Percentiles rank a stretch among this genome's conserved stretches.
These are phyloP conservation scores for Xiphophorus hellerii DNA, from an alignment of 2,113 vertebrate species.

Conservation along the genomic window DNA sequence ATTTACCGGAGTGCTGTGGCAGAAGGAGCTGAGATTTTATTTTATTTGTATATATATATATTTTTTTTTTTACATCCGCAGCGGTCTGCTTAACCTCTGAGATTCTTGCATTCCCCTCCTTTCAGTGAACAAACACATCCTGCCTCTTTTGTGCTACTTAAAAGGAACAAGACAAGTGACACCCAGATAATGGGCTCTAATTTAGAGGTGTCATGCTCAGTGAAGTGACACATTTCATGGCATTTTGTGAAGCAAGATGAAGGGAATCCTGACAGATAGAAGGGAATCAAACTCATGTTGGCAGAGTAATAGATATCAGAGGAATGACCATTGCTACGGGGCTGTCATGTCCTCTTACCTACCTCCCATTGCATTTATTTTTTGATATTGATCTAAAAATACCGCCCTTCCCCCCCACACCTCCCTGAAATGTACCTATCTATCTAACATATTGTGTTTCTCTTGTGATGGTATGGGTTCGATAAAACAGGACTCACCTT, in stretches of 20 bases:
- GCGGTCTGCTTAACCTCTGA: constrained; percentile 10
- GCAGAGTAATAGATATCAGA: constrained; percentile 84
- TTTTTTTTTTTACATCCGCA: constrained; percentile 1
- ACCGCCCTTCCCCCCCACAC: not conserved
- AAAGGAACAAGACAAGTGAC: constrained; percentile 81
- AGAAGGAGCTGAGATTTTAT: not conserved
- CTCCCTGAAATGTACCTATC: constrained; percentile 6
- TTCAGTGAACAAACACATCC: constrained; percentile 44
- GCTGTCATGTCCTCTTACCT: constrained; percentile 77
- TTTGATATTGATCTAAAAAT: constrained; percentile 74
- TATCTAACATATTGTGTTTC: constrained; percentile 12
- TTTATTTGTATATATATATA: too few species aligned
- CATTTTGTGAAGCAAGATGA: constrained; percentile 30
- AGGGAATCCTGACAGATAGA: constrained; percentile 23
- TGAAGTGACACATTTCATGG: constrained; percentile 75
- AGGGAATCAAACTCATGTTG: constrained; percentile 76
- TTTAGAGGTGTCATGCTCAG: constrained; percentile 85
- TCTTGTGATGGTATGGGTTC: constrained; percentile 2
- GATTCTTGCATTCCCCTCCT: not conserved
- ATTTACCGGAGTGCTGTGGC: not conserved
- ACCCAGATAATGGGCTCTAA: constrained; percentile 85
- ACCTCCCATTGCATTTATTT: constrained; percentile 52
- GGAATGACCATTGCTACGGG: constrained; percentile 80
- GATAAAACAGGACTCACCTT: not conserved
- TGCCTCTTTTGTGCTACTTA: constrained; percentile 68